A percentile compares a stretch with the other conserved stretches of the same genome.
phyloP scores from a whole-genome alignment of 2,797 vertebrate species.

The Coilia nasus region DNA sequence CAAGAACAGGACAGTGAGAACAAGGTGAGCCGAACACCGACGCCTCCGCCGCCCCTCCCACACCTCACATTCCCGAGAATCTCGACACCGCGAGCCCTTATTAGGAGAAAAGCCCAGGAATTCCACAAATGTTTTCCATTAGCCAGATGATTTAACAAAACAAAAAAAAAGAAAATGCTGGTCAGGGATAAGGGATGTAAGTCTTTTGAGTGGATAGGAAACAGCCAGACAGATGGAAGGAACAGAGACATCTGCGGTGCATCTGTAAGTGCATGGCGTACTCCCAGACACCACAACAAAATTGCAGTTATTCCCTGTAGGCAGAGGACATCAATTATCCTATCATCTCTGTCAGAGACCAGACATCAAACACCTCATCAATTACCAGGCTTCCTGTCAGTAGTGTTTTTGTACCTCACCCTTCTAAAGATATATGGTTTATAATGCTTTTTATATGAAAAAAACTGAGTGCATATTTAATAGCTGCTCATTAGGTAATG shows the following conservation, averaged over 20 bases:
- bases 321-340: not conserved
- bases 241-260: not conserved
- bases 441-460: not conserved
- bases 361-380: not conserved
- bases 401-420: not conserved
- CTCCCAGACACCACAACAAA: not conserved
- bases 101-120: not conserved
- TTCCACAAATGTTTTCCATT: not conserved
- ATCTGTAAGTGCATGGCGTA: not conserved
- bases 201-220: not conserved
- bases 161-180: not conserved
- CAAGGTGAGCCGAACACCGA: conserved; percentile 73
- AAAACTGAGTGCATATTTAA: conserved; percentile 1
- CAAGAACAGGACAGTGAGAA: conserved; percentile 78
- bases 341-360: not conserved
- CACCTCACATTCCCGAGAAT: not conserved
- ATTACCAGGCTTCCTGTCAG: not conserved
- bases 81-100: not conserved
- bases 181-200: not conserved
- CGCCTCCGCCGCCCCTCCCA: not conserved
- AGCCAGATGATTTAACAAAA: not conserved
- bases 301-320: not conserved
- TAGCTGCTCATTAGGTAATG: conserved; percentile 19
- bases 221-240: not conserved
- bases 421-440: not conserved